Evolutionary conservation across 2,888 invertebrate genomes (phyloP), one percentile per base, ranked within the genome.

Genomic region (Lapara coniferarum): DNA sequence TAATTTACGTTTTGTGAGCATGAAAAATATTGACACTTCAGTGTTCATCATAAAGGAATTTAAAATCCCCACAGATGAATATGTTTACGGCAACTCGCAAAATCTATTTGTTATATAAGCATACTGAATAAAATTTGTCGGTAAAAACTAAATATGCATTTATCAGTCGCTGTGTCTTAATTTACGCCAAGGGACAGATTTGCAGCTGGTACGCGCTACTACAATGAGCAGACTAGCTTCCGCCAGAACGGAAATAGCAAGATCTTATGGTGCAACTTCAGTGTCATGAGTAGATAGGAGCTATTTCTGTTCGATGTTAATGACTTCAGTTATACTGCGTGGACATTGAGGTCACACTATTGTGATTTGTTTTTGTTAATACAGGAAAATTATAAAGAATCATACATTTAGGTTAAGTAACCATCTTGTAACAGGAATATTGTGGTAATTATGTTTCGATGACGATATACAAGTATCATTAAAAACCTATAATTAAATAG

Each of bases 281-380:
- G 56, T 68, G 49, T 49, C 68, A 8, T 14, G 57, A 49, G 67
- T 68, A 68, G 49, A 37, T 46, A 67, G 67, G 66, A 49, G 53
- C 52, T 92, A 92, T 92, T 91, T 89, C 82, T 78, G 85, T 74
- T 74, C 83, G 78, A 52, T 66, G 88, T 89, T 90, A 91, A 88
- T 90, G 90, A 90, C 90, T 89, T 82, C 84, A 16, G 79, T 44
- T 44, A 16, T 53, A 69, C 80, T 81, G 19, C 81, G 83, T 87
- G 88, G 87, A 88, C 89, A 90, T 91, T 88, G 89, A 83, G 89
- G 89, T 89, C 89, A 84, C 78, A 82, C 87, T 86, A 85, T 85
- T 82, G 83, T 74, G 69, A 71, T 68, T 56, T 68, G 63, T 69
- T 58, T 72, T 67, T 69, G 63, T 69, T 70, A 69, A 68, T 66